These are phyloP conservation scores for Dermatemys mawii DNA, from an alignment of 2,113 vertebrate genomes.

Conservation along the genomic window DNA sequence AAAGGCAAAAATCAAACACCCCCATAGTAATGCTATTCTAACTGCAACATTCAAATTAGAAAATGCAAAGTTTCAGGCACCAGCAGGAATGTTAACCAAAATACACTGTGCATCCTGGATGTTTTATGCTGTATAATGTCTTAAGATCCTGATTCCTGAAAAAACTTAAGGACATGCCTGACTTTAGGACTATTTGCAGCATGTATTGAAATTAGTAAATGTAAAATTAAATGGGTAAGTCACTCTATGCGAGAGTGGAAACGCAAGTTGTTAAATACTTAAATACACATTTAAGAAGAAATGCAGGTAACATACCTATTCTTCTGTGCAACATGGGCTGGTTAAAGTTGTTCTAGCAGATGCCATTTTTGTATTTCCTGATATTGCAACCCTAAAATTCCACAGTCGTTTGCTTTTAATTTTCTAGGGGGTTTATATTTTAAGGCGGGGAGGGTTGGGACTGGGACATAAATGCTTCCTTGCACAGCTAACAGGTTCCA, in stretches of 20 bases:
- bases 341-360: neutral
- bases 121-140: neutral
- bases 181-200: neutral
- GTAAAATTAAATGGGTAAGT: neutral
- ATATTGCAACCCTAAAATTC: neutral
- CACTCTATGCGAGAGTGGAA: neutral
- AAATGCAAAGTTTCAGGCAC: neutral
- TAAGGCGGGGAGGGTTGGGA: neutral
- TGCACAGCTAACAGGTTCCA: neutral
- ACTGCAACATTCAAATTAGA: accelerated
- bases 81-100: neutral
- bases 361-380: neutral
- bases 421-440: neutral
- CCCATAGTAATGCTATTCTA: neutral
- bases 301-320: neutral
- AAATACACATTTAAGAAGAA: neutral
- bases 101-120: neutral
- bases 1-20: neutral
- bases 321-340: neutral
- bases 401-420: neutral
- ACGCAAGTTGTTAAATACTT: neutral
- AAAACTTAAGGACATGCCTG: neutral
- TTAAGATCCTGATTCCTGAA: neutral
- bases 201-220: neutral
- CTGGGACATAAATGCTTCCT: neutral